Conservation (phyloP, 2,113 vertebrate genomes). For the Pterophyllum scalare region DNA sequence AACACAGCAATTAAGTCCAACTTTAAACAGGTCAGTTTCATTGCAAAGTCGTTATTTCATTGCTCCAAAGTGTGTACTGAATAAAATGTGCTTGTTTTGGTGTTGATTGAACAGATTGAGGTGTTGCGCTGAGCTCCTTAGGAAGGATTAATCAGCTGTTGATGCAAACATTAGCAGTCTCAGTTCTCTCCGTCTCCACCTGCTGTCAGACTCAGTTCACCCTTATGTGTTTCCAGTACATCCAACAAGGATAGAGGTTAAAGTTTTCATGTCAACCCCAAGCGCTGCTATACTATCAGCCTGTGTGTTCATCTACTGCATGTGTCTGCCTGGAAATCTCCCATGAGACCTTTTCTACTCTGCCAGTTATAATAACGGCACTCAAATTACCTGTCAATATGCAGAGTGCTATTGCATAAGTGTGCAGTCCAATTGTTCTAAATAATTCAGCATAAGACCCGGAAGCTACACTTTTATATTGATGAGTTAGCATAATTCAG, state of each 20-base stretch:
- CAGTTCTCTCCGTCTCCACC: slow-evolving; percentile 27
- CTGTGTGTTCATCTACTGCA: background rate
- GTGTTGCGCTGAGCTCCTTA: slow-evolving; percentile 48
- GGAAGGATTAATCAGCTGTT: slow-evolving; percentile 31
- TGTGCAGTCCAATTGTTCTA: slow-evolving; percentile 45
- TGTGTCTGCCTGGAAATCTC: background rate
- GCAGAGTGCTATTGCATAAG: slow-evolving; percentile 59
- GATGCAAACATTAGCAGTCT: slow-evolving; percentile 17
- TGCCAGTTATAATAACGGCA: slow-evolving; percentile 29
- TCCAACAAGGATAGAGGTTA: background rate
- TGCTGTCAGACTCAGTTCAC: slow-evolving; percentile 22
- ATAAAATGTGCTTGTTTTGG: slow-evolving; percentile 21
- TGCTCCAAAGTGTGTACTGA: background rate
- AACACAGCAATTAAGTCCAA: background rate
- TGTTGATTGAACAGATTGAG: slow-evolving; percentile 29
- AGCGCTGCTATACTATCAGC: background rate
- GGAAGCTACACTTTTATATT: slow-evolving; percentile 54
- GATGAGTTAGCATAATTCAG: slow-evolving; percentile 61
- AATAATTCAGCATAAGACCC: slow-evolving; percentile 59
- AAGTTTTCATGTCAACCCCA: background rate
- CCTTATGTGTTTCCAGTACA: background rate
- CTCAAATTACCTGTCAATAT: slow-evolving; percentile 58
- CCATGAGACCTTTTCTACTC: background rate
- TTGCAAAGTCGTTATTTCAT: background rate
- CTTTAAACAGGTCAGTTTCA: background rate